Base-by-base conservation (phyloP, 92 coral and sea anemone species). In the Umimayanthus kanabou region DNA sequence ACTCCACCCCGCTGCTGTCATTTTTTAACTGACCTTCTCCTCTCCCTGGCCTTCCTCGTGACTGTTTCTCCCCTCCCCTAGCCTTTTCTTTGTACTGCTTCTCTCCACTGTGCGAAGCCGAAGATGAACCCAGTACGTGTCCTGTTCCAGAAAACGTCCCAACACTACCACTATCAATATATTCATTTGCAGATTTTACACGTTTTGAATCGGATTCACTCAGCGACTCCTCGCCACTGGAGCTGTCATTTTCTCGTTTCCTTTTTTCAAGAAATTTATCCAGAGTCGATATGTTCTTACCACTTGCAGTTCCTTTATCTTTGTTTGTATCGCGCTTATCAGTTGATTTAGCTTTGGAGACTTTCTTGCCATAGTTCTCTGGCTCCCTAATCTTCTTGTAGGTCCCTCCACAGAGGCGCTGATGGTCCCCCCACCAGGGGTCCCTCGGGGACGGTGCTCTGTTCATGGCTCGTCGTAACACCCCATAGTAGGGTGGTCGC, bases 341-440 rank as follows among this genome's bases (percentile, higher is more conserved):
- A 14, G 64, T 76, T 39, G 89, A 42, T 65, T 89, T 89, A 30
- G 89, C 55, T 67, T 89, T 91, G 9, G 89, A 78, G 80, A 90
- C 93, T 88, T 94, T 93, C 66, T 90, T 95, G 37, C 97, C 96
- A 82, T 97, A 97, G 79, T 95, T 94, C 28, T 97, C 98, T 25
- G 99, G 99, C 81, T 97, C 99, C 85, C 86, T 95, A 33, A 97
- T 87, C 84, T 97, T 97, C 72, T 90, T 92, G 89, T 95, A 97
- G n/a, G 92, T 90, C 40, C 99, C 99, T 14, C 99, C 99, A 85
- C 99, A 97, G 72, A 90, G 89, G 2, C 96, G 81, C 80, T 97
- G 94, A 79, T 97, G 99, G 86, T 95, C 98, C 47, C 95, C 91
- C 99, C 99, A 97, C 99, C 99, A 97, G 1, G 96, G 91, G 79